These are phyloP conservation scores for Metopia argyrocephala DNA, from an alignment of 2,888 invertebrate species.

Conservation along the genomic window DNA sequence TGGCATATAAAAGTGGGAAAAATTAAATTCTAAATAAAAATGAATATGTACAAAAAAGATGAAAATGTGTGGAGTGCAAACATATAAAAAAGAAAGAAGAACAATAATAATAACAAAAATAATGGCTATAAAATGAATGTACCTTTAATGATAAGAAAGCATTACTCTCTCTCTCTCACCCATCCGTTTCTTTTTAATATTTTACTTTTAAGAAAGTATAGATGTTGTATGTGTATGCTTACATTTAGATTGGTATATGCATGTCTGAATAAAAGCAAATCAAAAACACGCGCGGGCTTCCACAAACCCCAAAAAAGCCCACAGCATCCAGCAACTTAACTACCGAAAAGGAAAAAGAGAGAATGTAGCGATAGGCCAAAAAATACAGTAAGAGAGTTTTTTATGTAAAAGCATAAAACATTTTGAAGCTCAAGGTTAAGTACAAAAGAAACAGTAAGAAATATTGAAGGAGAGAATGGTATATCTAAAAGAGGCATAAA, in stretches of 20 bases:
- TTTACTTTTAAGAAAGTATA: no score
- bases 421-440: conserved; percentile 63
- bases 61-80: not conserved
- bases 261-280: conserved; percentile 72
- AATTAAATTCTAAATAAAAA: not conserved
- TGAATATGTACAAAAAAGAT: no score
- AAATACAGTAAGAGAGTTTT: not conserved
- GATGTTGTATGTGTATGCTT: no score
- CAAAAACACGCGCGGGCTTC: conserved; percentile 74
- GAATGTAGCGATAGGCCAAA: not conserved
- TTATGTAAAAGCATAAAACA: conserved; percentile 19
- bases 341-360: not conserved
- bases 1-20: not conserved
- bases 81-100: conserved; percentile 2
- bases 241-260: no score
- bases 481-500: not conserved
- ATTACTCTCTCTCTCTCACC: no score
- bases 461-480: not conserved
- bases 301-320: conserved; percentile 34
- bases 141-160: conserved; percentile 15
- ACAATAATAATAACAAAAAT: not conserved
- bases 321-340: not conserved
- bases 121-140: no score
- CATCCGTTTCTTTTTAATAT: no score
- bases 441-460: not conserved